Evolutionary conservation across 2,113 vertebrate genomes (phyloP).

Genomic region (Neodon shergylaensis): DNA sequence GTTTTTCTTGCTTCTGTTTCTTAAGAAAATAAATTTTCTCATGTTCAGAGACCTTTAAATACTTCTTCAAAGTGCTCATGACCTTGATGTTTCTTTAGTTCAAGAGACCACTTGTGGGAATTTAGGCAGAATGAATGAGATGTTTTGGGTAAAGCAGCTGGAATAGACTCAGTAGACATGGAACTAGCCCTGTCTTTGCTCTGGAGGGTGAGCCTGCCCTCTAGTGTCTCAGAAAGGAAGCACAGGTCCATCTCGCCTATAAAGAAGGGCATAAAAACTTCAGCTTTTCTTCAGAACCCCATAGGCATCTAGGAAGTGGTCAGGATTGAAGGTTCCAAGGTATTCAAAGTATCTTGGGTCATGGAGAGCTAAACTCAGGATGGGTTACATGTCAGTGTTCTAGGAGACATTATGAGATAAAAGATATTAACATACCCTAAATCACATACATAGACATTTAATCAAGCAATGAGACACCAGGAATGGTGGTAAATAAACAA

Average conservation of each 20-base stretch:
- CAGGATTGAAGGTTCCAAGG: slow-evolving; percentile 78
- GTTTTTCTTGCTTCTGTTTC: neutral
- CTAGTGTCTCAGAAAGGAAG: neutral
- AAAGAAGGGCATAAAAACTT: slow-evolving; percentile 82
- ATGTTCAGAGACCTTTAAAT: neutral
- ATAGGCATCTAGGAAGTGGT: slow-evolving; percentile 78
- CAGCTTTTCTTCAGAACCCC: slow-evolving; percentile 73
- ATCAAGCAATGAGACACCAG: too few relatives aligned
- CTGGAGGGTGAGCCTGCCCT: neutral
- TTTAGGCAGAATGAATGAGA: neutral
- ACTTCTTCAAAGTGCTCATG: neutral
- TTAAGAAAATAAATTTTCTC: neutral
- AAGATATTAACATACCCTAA: neutral
- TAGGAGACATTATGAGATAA: slow-evolving; percentile 2
- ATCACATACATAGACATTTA: neutral
- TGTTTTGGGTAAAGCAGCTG: neutral
- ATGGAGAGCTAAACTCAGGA: slow-evolving; percentile 74
- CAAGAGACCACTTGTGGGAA: neutral
- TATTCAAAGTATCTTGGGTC: slow-evolving; percentile 74
- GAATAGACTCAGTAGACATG: neutral
- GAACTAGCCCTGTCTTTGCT: neutral
- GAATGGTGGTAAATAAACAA: neutral
- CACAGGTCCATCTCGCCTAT: slow-evolving; percentile 19
- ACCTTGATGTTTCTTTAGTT: neutral
- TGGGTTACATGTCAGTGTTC: slow-evolving; percentile 73